Conservation (phyloP, 2,113 vertebrate genomes). For the Sinocyclocheilus rhinocerous region DNA sequence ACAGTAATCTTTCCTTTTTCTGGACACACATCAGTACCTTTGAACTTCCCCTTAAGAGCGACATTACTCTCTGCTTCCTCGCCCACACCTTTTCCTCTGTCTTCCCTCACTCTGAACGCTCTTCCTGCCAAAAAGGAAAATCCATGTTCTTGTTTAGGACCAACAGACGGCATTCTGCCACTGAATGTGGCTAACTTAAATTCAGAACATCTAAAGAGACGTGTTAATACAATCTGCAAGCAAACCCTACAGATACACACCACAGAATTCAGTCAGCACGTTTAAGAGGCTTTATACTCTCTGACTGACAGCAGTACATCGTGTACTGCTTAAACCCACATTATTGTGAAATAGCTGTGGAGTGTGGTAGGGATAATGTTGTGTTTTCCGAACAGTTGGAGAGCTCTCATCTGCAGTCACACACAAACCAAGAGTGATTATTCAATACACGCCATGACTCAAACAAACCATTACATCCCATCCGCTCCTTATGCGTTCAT, state of each 20-base stretch:
- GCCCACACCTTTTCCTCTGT: slow-evolving; percentile 66
- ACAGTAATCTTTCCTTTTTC: slow-evolving; percentile 36
- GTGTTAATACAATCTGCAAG: slow-evolving; percentile 75
- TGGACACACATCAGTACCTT: slow-evolving; percentile 67
- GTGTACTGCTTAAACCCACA: slow-evolving; percentile 36
- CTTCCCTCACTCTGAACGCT: slow-evolving; percentile 62
- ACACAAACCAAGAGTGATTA: slow-evolving; percentile 70
- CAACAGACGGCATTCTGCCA: slow-evolving; percentile 54
- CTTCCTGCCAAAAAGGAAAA: slow-evolving; percentile 58
- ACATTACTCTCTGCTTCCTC: slow-evolving; percentile 69
- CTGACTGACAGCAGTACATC: slow-evolving; percentile 68
- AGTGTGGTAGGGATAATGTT: slow-evolving; percentile 73
- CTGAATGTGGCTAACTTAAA: slow-evolving; percentile 65
- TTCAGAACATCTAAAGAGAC: slow-evolving; percentile 61
- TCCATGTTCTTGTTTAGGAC: slow-evolving; percentile 56
- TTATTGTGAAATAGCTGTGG: slow-evolving; percentile 75
- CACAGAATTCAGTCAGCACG: slow-evolving; percentile 73
- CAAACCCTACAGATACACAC: slow-evolving; percentile 76
- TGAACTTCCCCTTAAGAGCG: slow-evolving; percentile 68
- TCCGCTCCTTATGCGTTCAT: slow-evolving; percentile 60
- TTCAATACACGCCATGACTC: slow-evolving; percentile 71
- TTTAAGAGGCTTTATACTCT: slow-evolving; percentile 70
- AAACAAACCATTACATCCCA: slow-evolving; percentile 66
- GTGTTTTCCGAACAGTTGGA: slow-evolving; percentile 70
- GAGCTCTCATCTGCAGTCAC: slow-evolving; percentile 67